Evolutionary conservation across 1,140 invertebrate species (phyloP).

Genomic region (Oscheius sp.): DNA sequence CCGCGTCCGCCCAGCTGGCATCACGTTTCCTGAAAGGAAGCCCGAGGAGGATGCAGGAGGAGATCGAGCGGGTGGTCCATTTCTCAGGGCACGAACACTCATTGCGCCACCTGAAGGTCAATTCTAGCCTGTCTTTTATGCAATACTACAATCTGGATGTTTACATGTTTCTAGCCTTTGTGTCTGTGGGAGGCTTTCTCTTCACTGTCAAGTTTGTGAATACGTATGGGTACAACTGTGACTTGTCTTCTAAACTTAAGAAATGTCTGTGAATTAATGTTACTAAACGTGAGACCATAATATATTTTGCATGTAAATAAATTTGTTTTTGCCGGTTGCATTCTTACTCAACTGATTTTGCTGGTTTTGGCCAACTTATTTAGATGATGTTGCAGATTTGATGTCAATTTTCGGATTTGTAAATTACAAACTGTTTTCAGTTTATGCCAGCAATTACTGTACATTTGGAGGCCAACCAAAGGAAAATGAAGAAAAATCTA

Average conservation of each 20-base stretch:
- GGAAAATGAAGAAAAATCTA: no score
- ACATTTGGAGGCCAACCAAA: no score
- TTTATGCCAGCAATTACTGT: no score
- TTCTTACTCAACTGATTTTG: background rate
- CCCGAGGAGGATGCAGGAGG: background rate
- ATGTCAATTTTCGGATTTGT: no score
- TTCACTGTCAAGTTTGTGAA: background rate
- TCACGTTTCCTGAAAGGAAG: background rate
- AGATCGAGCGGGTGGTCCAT: background rate
- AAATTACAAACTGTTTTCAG: no score
- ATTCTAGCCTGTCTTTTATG: background rate
- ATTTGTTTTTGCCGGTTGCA: background rate
- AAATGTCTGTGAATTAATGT: no score
- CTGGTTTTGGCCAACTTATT: no score
- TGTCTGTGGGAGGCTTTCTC: background rate
- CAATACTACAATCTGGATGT: constrained; percentile 16
- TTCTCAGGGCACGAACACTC: background rate
- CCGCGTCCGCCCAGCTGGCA: background rate
- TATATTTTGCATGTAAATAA: no score
- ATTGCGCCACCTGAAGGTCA: background rate
- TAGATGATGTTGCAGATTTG: no score
- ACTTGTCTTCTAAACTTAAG: no score
- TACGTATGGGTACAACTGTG: no score
- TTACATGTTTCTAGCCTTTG: background rate
- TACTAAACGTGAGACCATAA: background rate